A percentile compares a stretch with the other conserved stretches of the same genome.
Evolutionary conservation across 2,113 vertebrate genomes (phyloP).

Genomic region (Myocastor coypus): DNA sequence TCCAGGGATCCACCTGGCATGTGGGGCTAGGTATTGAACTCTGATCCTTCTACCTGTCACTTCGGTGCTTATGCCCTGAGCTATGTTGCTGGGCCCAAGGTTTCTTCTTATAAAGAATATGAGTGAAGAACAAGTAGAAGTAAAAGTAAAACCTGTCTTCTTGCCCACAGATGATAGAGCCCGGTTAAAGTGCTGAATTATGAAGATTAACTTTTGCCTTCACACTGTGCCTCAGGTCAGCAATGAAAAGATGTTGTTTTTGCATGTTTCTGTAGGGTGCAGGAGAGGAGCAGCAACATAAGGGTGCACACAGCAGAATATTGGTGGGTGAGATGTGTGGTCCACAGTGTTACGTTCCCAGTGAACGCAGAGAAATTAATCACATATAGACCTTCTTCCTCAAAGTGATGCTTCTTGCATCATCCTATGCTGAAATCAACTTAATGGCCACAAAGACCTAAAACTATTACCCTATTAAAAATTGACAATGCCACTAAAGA

Average conservation of each 20-base stretch:
- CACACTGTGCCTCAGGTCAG: background rate
- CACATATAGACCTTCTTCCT: background rate
- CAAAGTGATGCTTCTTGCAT: background rate
- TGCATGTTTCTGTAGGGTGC: background rate
- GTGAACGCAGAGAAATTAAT: background rate
- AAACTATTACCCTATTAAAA: background rate
- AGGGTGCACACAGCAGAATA: too few species aligned
- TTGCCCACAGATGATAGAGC: background rate
- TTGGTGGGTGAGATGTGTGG: too few species aligned
- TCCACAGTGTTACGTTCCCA: too few species aligned
- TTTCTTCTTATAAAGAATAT: too few species aligned
- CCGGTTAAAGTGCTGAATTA: background rate
- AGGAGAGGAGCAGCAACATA: background rate
- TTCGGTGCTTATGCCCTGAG: too few species aligned
- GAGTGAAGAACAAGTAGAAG: background rate
- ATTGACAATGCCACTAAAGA: background rate
- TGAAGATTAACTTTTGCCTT: background rate
- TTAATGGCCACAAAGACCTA: background rate
- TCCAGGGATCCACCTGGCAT: too few species aligned
- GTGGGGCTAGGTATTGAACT: too few species aligned
- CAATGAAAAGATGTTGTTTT: background rate
- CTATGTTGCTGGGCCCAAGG: too few species aligned
- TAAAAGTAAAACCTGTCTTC: background rate
- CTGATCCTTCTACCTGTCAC: too few species aligned
- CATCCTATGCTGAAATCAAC: background rate